Percentiles rank a stretch among this genome's conserved stretches.
These are phyloP conservation scores for Lontra canadensis DNA, from an alignment of 2,113 vertebrate species.

Conservation along the genomic window DNA sequence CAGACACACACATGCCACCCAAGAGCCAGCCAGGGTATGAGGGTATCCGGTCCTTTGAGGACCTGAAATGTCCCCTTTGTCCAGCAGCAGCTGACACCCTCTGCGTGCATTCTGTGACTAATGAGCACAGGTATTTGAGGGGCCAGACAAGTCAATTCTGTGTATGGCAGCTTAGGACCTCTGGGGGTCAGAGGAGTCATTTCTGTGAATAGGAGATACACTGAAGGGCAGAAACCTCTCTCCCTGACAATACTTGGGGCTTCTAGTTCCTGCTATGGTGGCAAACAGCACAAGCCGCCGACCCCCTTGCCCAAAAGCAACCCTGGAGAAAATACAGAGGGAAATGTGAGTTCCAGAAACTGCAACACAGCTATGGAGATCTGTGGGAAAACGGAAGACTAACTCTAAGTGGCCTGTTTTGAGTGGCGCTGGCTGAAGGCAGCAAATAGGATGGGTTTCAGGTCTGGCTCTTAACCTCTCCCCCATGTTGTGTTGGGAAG, in stretches of 20 bases:
- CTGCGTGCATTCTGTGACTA: not conserved
- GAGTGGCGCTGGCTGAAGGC: not conserved
- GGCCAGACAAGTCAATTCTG: constrained; percentile 24
- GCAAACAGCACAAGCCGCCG: not conserved
- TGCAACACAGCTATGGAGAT: not conserved
- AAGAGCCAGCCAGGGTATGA: not conserved
- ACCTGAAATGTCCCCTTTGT: not conserved
- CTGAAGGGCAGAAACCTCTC: not conserved
- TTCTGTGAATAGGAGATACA: not conserved
- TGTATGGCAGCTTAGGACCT: not conserved
- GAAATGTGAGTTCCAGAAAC: constrained; percentile 7
- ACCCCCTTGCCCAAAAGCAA: not conserved
- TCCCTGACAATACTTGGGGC: not conserved
- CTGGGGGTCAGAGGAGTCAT: not conserved
- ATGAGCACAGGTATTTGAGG: not conserved
- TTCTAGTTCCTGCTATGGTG: not conserved
- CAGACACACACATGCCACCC: no score
- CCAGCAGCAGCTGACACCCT: not conserved
- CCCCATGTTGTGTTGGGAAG: not conserved
- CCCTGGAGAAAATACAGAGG: not conserved
- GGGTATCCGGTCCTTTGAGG: not conserved
- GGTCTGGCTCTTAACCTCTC: not conserved
- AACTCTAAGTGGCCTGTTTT: constrained; percentile 10
- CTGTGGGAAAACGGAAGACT: not conserved
- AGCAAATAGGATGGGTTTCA: not conserved